phyloP scores from a whole-genome alignment of 2,888 invertebrate species.

The Tenthredo mesomela region DNA sequence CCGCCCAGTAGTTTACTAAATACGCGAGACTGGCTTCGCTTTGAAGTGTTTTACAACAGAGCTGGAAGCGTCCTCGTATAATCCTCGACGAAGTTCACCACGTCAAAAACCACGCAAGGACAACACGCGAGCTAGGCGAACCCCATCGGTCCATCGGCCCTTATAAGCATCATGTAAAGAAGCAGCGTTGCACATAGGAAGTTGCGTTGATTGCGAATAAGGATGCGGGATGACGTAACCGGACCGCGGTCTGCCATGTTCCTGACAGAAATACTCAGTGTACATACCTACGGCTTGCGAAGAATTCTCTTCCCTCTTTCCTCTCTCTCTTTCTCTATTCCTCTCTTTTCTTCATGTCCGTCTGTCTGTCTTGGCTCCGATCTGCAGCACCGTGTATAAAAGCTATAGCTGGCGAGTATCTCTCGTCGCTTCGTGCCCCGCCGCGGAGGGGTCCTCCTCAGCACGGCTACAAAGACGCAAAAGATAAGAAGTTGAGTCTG shows the following conservation, averaged over 20 bases:
- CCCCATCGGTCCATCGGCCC: conserved; percentile 38
- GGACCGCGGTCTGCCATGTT: conserved; percentile 43
- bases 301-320: conserved; percentile 31
- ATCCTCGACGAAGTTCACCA: conserved; percentile 10
- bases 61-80: conserved; percentile 1
- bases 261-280: conserved; percentile 38
- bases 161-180: conserved; percentile 25
- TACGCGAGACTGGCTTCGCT: conserved; percentile 49
- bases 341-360: conserved; percentile 9
- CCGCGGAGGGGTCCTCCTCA: conserved; percentile 12
- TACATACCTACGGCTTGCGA: conserved; percentile 34
- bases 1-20: conserved; percentile 49
- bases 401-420: conserved; percentile 29
- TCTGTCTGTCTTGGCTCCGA: conserved; percentile 33
- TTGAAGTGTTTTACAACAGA: conserved; percentile 50
- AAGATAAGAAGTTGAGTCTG: background rate
- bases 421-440: conserved; percentile 44
- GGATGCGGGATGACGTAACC: conserved; percentile 43
- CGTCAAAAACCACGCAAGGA: conserved; percentile 32
- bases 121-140: background rate
- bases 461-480: conserved; percentile 28
- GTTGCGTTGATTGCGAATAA: conserved; percentile 47
- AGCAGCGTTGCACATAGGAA: conserved; percentile 37
- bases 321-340: background rate
- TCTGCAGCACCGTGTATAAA: conserved; percentile 17